Evolutionary conservation across 2,113 vertebrate genomes (phyloP).

Genomic region (Trematomus loennbergii): DNA sequence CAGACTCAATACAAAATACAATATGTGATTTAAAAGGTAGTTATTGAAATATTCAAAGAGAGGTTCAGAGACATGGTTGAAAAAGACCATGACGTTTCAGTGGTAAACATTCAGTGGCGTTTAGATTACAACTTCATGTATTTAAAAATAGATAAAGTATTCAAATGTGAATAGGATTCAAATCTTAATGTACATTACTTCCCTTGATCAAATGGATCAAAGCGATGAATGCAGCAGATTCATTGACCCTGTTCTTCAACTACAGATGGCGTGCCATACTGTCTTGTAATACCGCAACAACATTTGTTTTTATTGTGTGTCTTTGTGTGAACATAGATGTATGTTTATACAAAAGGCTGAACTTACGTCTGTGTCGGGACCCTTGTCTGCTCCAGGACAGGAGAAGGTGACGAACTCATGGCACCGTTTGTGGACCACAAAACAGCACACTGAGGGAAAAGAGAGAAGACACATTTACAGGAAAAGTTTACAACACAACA

Average conservation of each 20-base stretch:
- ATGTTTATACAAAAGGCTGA: background rate
- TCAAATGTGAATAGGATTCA: background rate
- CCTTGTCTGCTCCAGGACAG: slow-evolving; percentile 93
- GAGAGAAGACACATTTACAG: slow-evolving; percentile 14
- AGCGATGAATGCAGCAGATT: too few species aligned
- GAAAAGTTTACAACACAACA: slow-evolving; percentile 4
- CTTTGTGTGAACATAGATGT: background rate
- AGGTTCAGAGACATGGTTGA: background rate
- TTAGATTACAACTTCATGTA: background rate
- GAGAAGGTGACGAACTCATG: slow-evolving; percentile 97
- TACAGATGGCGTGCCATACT: background rate
- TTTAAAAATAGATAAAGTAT: background rate
- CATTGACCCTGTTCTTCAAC: too few species aligned
- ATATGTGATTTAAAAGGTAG: background rate
- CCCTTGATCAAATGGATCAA: background rate
- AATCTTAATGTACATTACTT: background rate
- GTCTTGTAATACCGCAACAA: background rate
- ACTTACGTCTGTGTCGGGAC: slow-evolving; percentile 95
- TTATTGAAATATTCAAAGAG: too few species aligned
- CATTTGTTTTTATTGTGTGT: background rate
- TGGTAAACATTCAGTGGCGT: background rate
- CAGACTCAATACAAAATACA: background rate
- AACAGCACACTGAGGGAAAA: slow-evolving; percentile 91
- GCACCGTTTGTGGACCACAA: slow-evolving; percentile 95
- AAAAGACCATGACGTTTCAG: background rate